phyloP scores from a whole-genome alignment of 2,797 vertebrate species.

The Acanthurus tractus region DNA sequence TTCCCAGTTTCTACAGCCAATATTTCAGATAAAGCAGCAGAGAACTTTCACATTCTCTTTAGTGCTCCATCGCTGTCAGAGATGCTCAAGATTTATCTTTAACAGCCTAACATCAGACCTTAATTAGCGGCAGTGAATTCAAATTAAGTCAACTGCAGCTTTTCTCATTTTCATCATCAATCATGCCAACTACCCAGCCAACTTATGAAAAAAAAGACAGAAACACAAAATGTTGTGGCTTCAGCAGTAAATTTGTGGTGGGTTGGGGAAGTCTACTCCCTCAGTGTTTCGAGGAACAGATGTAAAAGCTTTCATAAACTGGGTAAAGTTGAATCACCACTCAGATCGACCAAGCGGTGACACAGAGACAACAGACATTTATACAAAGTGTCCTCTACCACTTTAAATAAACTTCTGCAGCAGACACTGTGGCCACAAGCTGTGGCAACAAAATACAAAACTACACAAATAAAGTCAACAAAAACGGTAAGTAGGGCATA shows the following conservation, averaged over 20 bases:
- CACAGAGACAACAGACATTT: neutral
- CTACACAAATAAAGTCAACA: neutral
- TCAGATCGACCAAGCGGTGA: neutral
- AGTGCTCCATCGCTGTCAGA: slow-evolving; percentile 3
- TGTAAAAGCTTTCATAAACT: slow-evolving; percentile 3
- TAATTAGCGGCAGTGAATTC: slow-evolving; percentile 20
- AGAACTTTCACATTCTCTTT: slow-evolving; percentile 3
- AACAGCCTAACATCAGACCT: slow-evolving; percentile 24
- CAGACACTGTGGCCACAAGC: neutral
- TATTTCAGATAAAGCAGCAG: slow-evolving; percentile 19
- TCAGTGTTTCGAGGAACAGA: neutral
- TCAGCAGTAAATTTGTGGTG: neutral
- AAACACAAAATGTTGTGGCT: slow-evolving; percentile 11
- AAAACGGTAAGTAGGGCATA: neutral
- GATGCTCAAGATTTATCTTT: slow-evolving; percentile 9
- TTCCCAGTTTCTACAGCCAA: neutral
- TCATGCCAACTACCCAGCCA: slow-evolving; percentile 13
- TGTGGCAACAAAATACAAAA: neutral
- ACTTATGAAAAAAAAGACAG: slow-evolving; percentile 3
- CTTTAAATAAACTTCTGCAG: neutral
- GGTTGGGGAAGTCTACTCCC: neutral
- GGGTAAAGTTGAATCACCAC: neutral
- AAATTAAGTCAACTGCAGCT: slow-evolving; percentile 27
- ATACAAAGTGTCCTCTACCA: neutral
- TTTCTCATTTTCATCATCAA: slow-evolving; percentile 28